These are phyloP conservation scores for Cantharis lateralis DNA, from an alignment of 2,888 invertebrate genomes.

Conservation along the genomic window DNA sequence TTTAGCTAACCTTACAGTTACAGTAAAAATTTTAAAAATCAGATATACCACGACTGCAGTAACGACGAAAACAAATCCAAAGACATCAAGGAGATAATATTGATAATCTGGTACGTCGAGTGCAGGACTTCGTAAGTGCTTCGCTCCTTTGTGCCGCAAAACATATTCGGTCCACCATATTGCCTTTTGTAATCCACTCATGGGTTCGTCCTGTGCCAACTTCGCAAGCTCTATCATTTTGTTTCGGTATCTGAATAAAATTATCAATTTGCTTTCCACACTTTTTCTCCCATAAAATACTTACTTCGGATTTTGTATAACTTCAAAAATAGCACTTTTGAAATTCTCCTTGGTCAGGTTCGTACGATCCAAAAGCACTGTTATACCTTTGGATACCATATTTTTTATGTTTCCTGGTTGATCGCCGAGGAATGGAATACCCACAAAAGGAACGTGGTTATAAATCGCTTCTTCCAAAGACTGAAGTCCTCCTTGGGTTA, in stretches of 20 bases:
- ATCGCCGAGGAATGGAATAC: background rate
- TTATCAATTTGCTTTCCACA: too few species aligned
- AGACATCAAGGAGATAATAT: background rate
- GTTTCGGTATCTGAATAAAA: background rate
- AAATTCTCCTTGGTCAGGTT: background rate
- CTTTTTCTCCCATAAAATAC: background rate
- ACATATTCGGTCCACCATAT: constrained; percentile 10
- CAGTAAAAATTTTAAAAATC: background rate
- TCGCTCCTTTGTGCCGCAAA: constrained; percentile 1
- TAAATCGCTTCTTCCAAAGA: constrained; percentile 3
- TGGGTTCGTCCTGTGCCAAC: background rate
- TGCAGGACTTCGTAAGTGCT: background rate
- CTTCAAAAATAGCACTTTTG: background rate
- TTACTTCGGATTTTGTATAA: background rate
- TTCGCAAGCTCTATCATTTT: background rate
- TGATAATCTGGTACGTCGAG: background rate
- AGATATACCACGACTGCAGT: background rate
- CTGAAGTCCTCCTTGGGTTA: background rate
- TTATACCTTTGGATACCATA: background rate
- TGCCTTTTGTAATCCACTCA: background rate
- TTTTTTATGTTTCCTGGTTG: background rate
- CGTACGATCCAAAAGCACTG: background rate
- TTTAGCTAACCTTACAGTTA: background rate
- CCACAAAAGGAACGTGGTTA: background rate
- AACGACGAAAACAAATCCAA: background rate